A percentile compares a stretch with the other conserved stretches of the same genome.
Conservation (phyloP, 2,113 vertebrate species). For the Pedionomus torquatus region DNA sequence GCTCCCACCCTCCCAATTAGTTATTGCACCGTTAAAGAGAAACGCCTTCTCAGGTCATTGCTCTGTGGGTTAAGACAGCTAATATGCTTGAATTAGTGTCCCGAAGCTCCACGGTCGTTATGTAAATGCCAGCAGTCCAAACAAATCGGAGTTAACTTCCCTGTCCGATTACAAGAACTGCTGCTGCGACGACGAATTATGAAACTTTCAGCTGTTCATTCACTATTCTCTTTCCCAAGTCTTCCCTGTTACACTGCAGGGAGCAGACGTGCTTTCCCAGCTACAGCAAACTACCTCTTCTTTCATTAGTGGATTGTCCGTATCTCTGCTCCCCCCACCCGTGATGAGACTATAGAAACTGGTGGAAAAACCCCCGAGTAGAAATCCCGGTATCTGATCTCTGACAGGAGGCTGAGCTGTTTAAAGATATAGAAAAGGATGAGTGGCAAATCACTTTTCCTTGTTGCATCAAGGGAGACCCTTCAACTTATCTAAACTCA, state of each 20-base stretch:
- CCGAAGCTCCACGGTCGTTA: not conserved
- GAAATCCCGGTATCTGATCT: not conserved
- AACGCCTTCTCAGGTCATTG: constrained; percentile 32
- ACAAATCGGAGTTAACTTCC: not conserved
- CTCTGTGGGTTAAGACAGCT: not conserved
- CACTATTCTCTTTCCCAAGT: not conserved
- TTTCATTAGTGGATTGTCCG: not conserved
- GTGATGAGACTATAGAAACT: rapidly evolving
- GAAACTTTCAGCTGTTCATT: not conserved
- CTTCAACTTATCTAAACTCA: not conserved
- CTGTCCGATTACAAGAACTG: not conserved
- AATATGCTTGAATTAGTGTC: not conserved
- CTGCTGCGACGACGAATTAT: not conserved
- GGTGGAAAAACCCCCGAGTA: rapidly evolving
- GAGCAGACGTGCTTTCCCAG: not conserved
- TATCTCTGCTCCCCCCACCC: not conserved
- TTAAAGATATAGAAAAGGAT: not conserved
- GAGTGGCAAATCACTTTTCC: not conserved
- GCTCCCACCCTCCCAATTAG: not conserved
- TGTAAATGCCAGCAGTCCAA: constrained; percentile 23
- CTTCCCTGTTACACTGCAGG: rapidly evolving
- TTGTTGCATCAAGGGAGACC: rapidly evolving
- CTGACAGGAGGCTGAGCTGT: rapidly evolving
- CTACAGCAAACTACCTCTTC: not conserved
- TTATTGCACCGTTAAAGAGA: not conserved